A percentile compares a stretch with the other conserved stretches of the same genome.
phyloP scores from a whole-genome alignment of 2,888 invertebrate genomes.

The Hartigia nigra region DNA sequence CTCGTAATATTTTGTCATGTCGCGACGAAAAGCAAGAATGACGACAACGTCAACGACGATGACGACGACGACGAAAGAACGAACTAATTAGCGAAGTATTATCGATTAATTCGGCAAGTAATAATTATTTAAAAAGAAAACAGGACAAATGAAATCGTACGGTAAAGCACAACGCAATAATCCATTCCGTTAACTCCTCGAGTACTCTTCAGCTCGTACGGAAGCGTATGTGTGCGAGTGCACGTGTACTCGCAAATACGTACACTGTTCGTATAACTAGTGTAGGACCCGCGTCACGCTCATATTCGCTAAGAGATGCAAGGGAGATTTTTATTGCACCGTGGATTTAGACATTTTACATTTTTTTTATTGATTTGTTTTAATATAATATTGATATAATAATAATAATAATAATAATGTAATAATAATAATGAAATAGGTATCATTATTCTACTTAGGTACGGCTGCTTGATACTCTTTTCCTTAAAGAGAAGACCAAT shows the following conservation, averaged over 20 bases:
- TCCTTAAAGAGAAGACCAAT: slow-evolving; percentile 24
- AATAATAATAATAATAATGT: slow-evolving; percentile 41
- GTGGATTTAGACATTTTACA: slow-evolving; percentile 27
- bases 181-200: background rate
- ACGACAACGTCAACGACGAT: background rate
- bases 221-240: background rate
- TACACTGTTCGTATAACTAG: background rate
- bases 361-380: slow-evolving; percentile 42
- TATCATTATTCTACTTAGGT: slow-evolving; percentile 60
- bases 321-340: slow-evolving; percentile 29
- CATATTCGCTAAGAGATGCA: background rate
- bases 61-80: background rate
- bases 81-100: background rate
- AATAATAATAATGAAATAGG: slow-evolving; percentile 50
- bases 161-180: background rate
- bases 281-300: background rate
- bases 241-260: background rate
- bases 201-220: background rate
- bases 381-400: slow-evolving; percentile 45
- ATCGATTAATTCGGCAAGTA: background rate
- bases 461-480: slow-evolving; percentile 60
- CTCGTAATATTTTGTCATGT: background rate
- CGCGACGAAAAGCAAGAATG: background rate
- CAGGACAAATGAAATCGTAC: background rate
- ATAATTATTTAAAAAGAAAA: background rate